Evolutionary conservation across 2,797 vertebrate species (phyloP).

Genomic region (Dallia pectoralis): DNA sequence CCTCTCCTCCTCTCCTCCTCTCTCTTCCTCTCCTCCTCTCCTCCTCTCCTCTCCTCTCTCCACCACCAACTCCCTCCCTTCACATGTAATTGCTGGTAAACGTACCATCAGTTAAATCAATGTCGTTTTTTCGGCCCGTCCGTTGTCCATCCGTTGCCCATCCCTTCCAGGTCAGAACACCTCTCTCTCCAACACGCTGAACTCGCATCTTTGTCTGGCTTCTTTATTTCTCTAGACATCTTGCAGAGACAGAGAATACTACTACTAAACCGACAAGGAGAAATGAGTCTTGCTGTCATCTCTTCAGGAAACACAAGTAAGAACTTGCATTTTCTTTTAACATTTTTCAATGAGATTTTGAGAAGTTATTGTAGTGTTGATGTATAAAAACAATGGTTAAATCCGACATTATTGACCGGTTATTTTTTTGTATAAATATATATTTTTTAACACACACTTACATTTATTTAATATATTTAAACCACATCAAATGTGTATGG

Average conservation of each 20-base stretch:
- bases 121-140: slow-evolving; percentile 40
- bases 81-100: slow-evolving; percentile 52
- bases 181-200: slow-evolving; percentile 5
- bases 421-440: neutral
- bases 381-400: neutral
- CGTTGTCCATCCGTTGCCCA: slow-evolving; percentile 22
- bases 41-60: slow-evolving; percentile 7
- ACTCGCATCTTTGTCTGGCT: neutral
- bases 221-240: neutral
- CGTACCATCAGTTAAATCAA: slow-evolving; percentile 57
- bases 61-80: slow-evolving; percentile 32
- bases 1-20: slow-evolving; percentile 19
- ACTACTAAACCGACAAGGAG: neutral
- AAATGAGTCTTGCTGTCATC: neutral
- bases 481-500: too few species aligned
- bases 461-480: neutral
- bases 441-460: neutral
- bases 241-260: neutral
- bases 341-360: neutral
- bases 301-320: slow-evolving; percentile 2
- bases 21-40: too few species aligned
- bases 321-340: neutral
- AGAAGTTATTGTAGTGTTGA: neutral
- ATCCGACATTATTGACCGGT: neutral
- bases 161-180: slow-evolving; percentile 1